Percentiles rank a stretch among this genome's conserved stretches.
These are phyloP conservation scores for Crocidura indochinensis DNA, from an alignment of 2,797 vertebrate genomes.

Conservation along the genomic window DNA sequence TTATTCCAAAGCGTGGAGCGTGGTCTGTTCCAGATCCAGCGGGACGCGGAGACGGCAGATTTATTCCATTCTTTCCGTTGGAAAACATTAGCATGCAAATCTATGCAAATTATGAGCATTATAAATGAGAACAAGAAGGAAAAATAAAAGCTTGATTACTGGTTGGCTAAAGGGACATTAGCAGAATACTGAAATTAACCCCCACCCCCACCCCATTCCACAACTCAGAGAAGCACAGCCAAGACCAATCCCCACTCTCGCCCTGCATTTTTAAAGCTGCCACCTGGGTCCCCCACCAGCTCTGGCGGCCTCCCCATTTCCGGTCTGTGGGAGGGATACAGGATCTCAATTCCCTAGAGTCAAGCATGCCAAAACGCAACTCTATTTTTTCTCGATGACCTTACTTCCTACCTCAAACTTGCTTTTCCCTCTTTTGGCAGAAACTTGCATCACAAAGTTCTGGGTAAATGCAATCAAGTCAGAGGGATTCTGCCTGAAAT, in stretches of 20 bases:
- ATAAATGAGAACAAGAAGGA: conserved; percentile 83
- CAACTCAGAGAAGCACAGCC: conserved; percentile 54
- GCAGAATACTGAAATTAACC: conserved; percentile 81
- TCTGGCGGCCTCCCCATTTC: conserved; percentile 55
- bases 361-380: conserved; percentile 50
- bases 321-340: conserved; percentile 19
- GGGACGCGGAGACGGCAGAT: conserved; percentile 65
- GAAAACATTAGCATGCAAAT: conserved; percentile 84
- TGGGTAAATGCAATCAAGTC: conserved; percentile 29
- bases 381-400: conserved; percentile 64
- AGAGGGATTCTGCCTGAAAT: background rate
- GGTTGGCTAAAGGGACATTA: conserved; percentile 79
- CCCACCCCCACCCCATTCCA: conserved; percentile 3
- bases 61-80: conserved; percentile 80
- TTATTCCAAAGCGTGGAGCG: conserved; percentile 55
- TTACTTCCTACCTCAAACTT: conserved; percentile 66
- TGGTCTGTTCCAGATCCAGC: conserved; percentile 67
- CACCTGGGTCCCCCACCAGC: conserved; percentile 66
- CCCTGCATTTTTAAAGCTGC: conserved; percentile 74
- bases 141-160: conserved; percentile 81
- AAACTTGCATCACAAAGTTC: conserved; percentile 28
- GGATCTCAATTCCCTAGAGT: conserved; percentile 62
- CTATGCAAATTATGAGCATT: conserved; percentile 83
- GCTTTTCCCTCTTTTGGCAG: conserved; percentile 35
- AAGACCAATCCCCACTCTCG: conserved; percentile 52